A percentile compares a stretch with the other conserved stretches of the same genome.
Conservation (phyloP, 2,888 invertebrate species). For the Trichogramma evanescens region DNA sequence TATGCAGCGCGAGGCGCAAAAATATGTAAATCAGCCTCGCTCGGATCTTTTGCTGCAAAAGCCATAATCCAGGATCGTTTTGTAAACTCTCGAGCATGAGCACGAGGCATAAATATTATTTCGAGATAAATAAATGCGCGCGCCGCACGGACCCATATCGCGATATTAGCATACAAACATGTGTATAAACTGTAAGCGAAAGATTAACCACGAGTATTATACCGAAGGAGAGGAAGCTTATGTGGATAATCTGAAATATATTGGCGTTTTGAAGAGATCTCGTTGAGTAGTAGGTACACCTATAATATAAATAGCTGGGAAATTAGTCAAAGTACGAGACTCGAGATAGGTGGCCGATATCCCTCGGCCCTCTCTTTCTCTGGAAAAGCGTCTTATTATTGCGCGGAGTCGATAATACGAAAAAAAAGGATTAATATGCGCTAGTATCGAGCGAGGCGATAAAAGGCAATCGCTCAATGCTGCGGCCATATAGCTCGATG, state of each 20-base stretch:
- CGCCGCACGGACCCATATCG: not conserved
- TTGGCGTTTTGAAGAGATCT: conserved; percentile 47
- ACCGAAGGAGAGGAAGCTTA: not conserved
- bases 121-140: conserved; percentile 13
- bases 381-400: too few relatives aligned
- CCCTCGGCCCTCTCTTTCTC: too few relatives aligned
- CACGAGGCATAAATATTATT: conserved; percentile 23
- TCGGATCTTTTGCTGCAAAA: too few relatives aligned
- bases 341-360: too few relatives aligned
- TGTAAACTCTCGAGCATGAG: not conserved
- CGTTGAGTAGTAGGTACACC: conserved; percentile 33
- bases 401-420: too few relatives aligned
- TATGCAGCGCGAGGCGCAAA: too few relatives aligned
- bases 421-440: too few relatives aligned
- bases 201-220: not conserved
- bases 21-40: too few relatives aligned
- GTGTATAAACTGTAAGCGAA: not conserved
- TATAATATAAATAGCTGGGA: conserved; percentile 47
- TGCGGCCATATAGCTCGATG: not conserved
- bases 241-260: conserved; percentile 46
- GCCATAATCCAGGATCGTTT: too few relatives aligned
- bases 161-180: conserved; percentile 13
- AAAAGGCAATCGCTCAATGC: not conserved
- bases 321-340: conserved; percentile 44
- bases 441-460: too few relatives aligned